These are phyloP conservation scores for Aramus guarauna DNA, from an alignment of 2,113 vertebrate species.

Conservation along the genomic window DNA sequence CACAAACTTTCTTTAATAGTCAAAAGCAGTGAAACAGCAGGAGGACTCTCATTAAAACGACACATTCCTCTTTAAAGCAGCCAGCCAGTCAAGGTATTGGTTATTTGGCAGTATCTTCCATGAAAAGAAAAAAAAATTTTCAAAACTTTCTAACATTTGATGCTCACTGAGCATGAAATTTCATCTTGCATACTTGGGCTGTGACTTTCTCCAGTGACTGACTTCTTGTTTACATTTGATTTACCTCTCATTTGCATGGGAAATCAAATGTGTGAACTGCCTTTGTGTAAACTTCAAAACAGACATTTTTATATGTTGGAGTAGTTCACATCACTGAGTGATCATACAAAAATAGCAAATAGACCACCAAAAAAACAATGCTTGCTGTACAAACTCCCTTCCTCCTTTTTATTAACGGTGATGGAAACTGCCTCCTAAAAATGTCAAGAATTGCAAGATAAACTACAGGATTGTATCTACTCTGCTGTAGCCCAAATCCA, in stretches of 20 bases:
- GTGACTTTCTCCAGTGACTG: not conserved
- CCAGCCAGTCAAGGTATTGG: not conserved
- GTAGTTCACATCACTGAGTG: not conserved
- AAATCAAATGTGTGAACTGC: not conserved
- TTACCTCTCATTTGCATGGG: not conserved
- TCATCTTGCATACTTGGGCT: not conserved
- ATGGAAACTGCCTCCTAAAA: not conserved
- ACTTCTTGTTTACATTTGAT: not conserved
- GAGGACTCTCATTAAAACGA: conserved; percentile 19
- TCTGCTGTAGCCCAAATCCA: not conserved
- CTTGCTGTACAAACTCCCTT: not conserved
- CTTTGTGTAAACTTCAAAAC: not conserved
- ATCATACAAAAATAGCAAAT: not conserved
- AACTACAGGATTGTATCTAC: not conserved
- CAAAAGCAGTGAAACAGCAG: conserved; percentile 36
- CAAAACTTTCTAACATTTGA: conserved; percentile 31
- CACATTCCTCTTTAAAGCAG: not conserved
- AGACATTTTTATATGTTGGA: not conserved
- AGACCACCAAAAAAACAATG: not conserved
- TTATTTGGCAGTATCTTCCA: not conserved
- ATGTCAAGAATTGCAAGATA: not conserved
- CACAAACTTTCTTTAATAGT: conserved; percentile 46
- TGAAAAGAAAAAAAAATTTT: not conserved
- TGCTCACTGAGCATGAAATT: conserved; percentile 14
- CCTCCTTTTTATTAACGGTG: not conserved